Percentiles rank a stretch among this genome's conserved stretches.
Conservation (phyloP, 2,888 invertebrate species). For the Ophioninae sp. region DNA sequence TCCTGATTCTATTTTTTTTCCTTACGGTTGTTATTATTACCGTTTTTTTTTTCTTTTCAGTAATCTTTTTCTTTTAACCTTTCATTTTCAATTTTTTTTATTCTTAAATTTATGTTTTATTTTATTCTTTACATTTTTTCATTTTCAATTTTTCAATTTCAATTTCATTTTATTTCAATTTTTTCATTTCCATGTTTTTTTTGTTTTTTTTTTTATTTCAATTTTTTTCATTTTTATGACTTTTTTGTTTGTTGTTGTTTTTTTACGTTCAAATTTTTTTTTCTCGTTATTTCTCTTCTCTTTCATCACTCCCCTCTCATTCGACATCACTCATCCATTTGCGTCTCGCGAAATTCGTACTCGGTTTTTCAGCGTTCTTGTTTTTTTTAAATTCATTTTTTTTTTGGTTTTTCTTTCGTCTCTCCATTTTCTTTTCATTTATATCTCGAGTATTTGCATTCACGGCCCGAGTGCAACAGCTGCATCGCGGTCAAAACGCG, state of each 20-base stretch:
- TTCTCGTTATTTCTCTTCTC: not conserved
- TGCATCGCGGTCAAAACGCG: conserved; percentile 2
- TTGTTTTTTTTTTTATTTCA: no score
- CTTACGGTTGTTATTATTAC: not conserved
- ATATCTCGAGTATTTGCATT: no score
- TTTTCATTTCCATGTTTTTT: not conserved
- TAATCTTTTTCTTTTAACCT: not conserved
- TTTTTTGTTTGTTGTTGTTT: not conserved
- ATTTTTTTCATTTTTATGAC: no score
- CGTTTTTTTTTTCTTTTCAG: not conserved
- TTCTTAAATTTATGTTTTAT: not conserved
- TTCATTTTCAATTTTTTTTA: not conserved
- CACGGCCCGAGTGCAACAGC: conserved; percentile 16
- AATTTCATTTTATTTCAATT: not conserved
- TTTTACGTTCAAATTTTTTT: not conserved
- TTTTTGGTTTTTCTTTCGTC: no score
- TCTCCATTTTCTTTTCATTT: no score
- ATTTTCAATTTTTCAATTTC: not conserved
- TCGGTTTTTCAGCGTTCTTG: no score
- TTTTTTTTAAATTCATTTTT: no score
- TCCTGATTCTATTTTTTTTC: not conserved
- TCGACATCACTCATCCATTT: not conserved
- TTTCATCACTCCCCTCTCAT: not conserved
- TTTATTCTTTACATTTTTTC: not conserved
- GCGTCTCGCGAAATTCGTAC: no score